Percentiles rank a stretch among this genome's conserved stretches.
phyloP scores from a whole-genome alignment of 30 jellyfish, hydroid and myxozoan genomes.

The Aurelia coerulea region DNA sequence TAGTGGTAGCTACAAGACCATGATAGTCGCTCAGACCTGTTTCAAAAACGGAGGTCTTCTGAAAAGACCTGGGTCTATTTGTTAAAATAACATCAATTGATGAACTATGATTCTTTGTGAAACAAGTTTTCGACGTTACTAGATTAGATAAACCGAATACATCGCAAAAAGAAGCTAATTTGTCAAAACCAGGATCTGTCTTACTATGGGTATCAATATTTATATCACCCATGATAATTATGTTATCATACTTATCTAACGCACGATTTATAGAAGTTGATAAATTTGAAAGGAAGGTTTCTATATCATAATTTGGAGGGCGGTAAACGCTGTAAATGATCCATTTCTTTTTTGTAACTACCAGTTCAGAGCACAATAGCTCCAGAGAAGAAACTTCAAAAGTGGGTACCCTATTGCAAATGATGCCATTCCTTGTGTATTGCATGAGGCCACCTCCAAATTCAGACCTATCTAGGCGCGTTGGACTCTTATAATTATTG shows the following conservation, averaged over 20 bases:
- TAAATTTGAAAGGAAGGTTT: slow-evolving; percentile 1
- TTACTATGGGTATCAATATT: background rate
- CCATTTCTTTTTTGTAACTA: slow-evolving; percentile 36
- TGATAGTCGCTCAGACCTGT: slow-evolving; percentile 10
- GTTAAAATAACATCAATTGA: slow-evolving; percentile 5
- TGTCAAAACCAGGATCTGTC: too few relatives aligned
- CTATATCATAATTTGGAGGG: slow-evolving; percentile 32
- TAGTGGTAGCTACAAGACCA: slow-evolving; percentile 1
- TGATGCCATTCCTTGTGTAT: background rate
- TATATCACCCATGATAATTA: slow-evolving; percentile 49
- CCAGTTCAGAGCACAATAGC: slow-evolving; percentile 25
- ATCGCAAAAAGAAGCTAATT: background rate
- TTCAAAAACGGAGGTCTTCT: too few relatives aligned
- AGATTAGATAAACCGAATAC: background rate
- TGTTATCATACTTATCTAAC: slow-evolving; percentile 34
- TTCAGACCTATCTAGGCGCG: slow-evolving; percentile 30
- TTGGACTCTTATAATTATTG: background rate
- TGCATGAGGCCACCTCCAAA: slow-evolving; percentile 48
- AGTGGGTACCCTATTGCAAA: slow-evolving; percentile 29
- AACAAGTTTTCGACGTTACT: slow-evolving; percentile 12
- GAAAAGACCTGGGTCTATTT: slow-evolving; percentile 1
- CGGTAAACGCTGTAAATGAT: slow-evolving; percentile 26
- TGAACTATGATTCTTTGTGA: slow-evolving; percentile 27
- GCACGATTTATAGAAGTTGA: slow-evolving; percentile 29
- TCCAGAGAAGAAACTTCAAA: background rate